Evolutionary conservation across 2,888 invertebrate species (phyloP).

Genomic region (Hipparchia semele): DNA sequence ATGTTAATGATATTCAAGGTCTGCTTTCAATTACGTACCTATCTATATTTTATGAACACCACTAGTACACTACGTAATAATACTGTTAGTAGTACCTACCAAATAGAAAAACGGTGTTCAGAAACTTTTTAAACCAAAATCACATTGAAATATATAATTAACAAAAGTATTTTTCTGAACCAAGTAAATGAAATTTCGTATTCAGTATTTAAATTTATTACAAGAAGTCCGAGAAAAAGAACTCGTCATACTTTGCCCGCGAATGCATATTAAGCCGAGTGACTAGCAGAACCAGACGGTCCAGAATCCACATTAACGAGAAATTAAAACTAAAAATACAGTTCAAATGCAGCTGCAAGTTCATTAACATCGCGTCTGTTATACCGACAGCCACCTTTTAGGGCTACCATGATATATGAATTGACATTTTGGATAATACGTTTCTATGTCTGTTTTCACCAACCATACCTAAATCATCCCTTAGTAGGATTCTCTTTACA

Average conservation of each 20-base stretch:
- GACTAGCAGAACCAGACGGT: conserved; percentile 24
- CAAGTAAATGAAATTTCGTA: conserved; percentile 10
- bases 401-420: conserved; percentile 13
- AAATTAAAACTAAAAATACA: conserved; percentile 38
- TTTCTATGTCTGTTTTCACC: not conserved
- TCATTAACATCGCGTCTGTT: conserved; percentile 35
- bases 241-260: conserved; percentile 5
- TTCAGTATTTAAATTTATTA: conserved; percentile 13
- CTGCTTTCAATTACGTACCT: no score
- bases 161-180: not conserved
- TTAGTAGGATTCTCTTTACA: no score
- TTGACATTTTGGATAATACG: not conserved
- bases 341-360: conserved; percentile 34
- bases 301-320: conserved; percentile 28
- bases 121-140: not conserved
- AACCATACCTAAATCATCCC: no score
- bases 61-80: no score
- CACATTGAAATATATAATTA: conserved; percentile 5
- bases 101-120: not conserved
- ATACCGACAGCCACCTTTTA: conserved; percentile 26
- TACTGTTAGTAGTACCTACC: no score
- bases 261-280: conserved; percentile 24
- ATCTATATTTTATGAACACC: no score
- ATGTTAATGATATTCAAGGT: no score
- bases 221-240: conserved; percentile 6